Base-by-base conservation (phyloP, 2,888 invertebrate genomes). In the Timandra comae region DNA sequence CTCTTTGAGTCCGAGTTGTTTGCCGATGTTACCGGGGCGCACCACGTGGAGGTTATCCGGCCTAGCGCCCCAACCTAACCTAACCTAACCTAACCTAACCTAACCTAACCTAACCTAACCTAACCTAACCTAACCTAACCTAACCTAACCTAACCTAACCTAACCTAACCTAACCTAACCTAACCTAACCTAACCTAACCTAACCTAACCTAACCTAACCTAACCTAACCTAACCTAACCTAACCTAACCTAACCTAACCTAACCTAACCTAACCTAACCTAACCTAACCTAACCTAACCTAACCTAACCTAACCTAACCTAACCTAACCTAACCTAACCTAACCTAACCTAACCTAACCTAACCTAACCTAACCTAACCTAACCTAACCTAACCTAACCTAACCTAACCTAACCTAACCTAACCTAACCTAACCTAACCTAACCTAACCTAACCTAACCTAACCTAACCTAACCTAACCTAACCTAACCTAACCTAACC, bases 21-120 rank as follows among this genome's bases (percentile, higher is more conserved):
- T n/a, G n/a, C n/a, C n/a, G n/a, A n/a, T n/a, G n/a, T n/a, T n/a
- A n/a, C n/a, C n/a, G n/a, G n/a, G n/a, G n/a, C n/a, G n/a, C n/a
- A n/a, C n/a, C n/a, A n/a, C n/a, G n/a, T 19, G 19, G 3, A 5
- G 19, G 19, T 5, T 19, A 19, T 5, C 7, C 7, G 36, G 33
- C 42, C 38, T n/a, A n/a, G n/a, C n/a, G n/a, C n/a, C n/a, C n/a
- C n/a, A n/a, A n/a, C n/a, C n/a, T n/a, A n/a, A n/a, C 36, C 38
- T 35, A 35, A 38, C 42, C 42, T 42, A 42, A 38, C 42, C 42
- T 38, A 38, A 41, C 38, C 38, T 35, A 35, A 43, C 39, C 38
- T 38, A 38, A 38, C 38, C 41, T 42, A 42, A 38, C 41, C 41
- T 42, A 38, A 31, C 26, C 26, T 21, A 21, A 35, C 41, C 41